Evolutionary conservation across 2,113 vertebrate genomes (phyloP).

Genomic region (Trematomus loennbergii): DNA sequence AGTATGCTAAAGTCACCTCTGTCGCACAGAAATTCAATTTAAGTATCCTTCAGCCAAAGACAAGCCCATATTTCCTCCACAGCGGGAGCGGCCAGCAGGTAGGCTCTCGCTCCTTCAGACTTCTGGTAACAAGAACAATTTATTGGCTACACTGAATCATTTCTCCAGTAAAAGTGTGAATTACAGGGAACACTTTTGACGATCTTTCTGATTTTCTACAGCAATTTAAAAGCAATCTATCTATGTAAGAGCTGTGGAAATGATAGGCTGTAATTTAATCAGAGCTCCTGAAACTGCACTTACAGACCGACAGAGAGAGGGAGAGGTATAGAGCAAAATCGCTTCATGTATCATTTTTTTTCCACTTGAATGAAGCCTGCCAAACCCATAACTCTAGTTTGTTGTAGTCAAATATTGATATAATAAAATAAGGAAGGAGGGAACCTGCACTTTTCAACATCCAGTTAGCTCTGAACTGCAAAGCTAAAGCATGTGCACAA

Average conservation of each 20-base stretch:
- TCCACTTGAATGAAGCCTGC: slow-evolving; percentile 33
- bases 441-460: slow-evolving; percentile 2
- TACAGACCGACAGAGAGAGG: slow-evolving; percentile 2
- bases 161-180: slow-evolving; percentile 60
- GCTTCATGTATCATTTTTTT: slow-evolving; percentile 40
- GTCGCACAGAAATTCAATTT: slow-evolving; percentile 52
- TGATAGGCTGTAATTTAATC: slow-evolving; percentile 60
- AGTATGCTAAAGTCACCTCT: slow-evolving; percentile 10
- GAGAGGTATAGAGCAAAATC: neutral
- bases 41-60: slow-evolving; percentile 46
- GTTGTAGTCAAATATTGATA: slow-evolving; percentile 32
- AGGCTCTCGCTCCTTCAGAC: slow-evolving; percentile 30
- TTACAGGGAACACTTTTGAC: slow-evolving; percentile 54
- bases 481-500: neutral
- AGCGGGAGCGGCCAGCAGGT: slow-evolving; percentile 57
- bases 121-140: slow-evolving; percentile 44
- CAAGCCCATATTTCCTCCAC: slow-evolving; percentile 53
- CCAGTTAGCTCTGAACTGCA: slow-evolving; percentile 2
- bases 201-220: slow-evolving; percentile 61
- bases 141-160: slow-evolving; percentile 57
- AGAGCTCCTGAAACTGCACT: slow-evolving; percentile 49
- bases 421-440: slow-evolving; percentile 15
- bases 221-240: slow-evolving; percentile 70
- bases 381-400: slow-evolving; percentile 30
- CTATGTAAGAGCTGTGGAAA: slow-evolving; percentile 53